These are phyloP conservation scores for Heterodera filipjevi DNA, from an alignment of 2,888 invertebrate genomes.

Conservation along the genomic window DNA sequence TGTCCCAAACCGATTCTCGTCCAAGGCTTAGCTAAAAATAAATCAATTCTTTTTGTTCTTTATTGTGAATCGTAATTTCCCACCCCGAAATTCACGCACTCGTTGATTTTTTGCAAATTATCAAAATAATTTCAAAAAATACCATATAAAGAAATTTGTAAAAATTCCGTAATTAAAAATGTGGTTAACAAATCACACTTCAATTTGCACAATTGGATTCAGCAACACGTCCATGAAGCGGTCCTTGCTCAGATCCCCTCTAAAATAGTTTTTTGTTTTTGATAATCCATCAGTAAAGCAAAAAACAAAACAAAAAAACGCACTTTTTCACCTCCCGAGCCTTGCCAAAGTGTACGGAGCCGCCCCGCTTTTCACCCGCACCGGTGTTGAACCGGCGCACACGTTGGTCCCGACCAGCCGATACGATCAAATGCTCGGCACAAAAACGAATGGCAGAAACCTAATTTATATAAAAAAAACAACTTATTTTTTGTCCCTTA, in stretches of 20 bases:
- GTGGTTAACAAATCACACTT: slow-evolving; percentile 31
- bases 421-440: slow-evolving; percentile 27
- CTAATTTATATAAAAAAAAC: no score
- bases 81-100: no score
- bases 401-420: slow-evolving; percentile 54
- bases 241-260: slow-evolving; percentile 43
- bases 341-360: slow-evolving; percentile 46
- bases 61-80: no score
- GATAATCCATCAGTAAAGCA: neutral
- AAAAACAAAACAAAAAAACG: neutral
- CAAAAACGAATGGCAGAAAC: slow-evolving; percentile 27
- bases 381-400: slow-evolving; percentile 53
- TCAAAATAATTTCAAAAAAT: no score
- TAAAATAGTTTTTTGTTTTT: slow-evolving; percentile 14
- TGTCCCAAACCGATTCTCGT: slow-evolving; percentile 63
- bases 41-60: no score
- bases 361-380: slow-evolving; percentile 43
- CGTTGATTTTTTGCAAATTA: no score
- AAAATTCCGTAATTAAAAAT: neutral
- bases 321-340: slow-evolving; percentile 50
- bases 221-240: slow-evolving; percentile 47
- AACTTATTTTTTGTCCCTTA: no score
- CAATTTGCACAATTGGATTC: slow-evolving; percentile 55
- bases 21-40: slow-evolving; percentile 36
- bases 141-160: neutral